These are phyloP conservation scores for Guaruba guarouba DNA, from an alignment of 2,113 vertebrate species.

Conservation along the genomic window DNA sequence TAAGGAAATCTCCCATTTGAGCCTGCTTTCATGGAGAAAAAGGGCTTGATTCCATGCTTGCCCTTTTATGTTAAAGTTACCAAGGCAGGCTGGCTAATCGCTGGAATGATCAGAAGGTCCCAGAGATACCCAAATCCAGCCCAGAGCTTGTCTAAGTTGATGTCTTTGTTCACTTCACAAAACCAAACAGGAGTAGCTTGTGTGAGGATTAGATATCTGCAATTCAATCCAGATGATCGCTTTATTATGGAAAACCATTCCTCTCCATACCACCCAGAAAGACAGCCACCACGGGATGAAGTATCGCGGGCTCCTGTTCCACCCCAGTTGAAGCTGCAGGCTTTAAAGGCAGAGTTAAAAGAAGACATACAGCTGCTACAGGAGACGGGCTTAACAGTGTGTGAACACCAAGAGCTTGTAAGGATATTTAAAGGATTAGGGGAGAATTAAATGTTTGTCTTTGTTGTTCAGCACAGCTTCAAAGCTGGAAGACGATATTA, in stretches of 20 bases:
- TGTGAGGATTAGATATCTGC: slow-evolving; percentile 66
- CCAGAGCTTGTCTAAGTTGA: not conserved
- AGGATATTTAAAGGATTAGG: slow-evolving; percentile 55
- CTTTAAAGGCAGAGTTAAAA: slow-evolving; percentile 36
- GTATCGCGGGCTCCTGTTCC: not conserved
- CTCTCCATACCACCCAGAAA: slow-evolving; percentile 51
- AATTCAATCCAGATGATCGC: slow-evolving; percentile 63
- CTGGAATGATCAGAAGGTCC: slow-evolving; percentile 37
- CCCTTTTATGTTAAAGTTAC: slow-evolving; percentile 32
- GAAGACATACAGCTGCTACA: slow-evolving; percentile 37
- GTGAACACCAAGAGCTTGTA: not conserved
- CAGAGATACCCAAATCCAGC: slow-evolving; percentile 26
- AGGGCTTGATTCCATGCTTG: slow-evolving; percentile 2
- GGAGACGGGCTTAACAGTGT: not conserved
- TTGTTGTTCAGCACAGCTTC: slow-evolving; percentile 47
- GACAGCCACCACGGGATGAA: not conserved
- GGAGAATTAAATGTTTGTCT: slow-evolving; percentile 56
- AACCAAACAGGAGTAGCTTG: slow-evolving; percentile 51
- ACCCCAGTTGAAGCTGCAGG: not conserved
- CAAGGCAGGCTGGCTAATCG: slow-evolving; percentile 14
- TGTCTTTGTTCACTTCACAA: slow-evolving; percentile 64
- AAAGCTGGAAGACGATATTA: slow-evolving; percentile 31
- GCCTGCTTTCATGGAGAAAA: not conserved
- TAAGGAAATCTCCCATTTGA: slow-evolving; percentile 8
- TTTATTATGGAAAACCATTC: slow-evolving; percentile 64